Conservation (phyloP, 2,113 vertebrate species). For the Sinocyclocheilus grahami region DNA sequence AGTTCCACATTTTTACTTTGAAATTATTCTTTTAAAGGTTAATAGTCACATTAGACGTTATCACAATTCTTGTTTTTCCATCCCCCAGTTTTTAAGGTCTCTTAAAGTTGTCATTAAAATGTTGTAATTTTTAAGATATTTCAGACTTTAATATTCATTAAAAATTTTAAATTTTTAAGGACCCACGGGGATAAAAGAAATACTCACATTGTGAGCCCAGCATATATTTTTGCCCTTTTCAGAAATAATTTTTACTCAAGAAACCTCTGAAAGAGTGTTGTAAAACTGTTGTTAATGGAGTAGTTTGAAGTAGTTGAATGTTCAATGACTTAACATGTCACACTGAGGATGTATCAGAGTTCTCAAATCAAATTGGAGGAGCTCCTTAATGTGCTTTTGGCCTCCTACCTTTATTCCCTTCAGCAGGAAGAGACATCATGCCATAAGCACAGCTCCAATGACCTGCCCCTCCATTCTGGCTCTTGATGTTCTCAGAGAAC, state of each 20-base stretch:
- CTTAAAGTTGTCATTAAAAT: no score
- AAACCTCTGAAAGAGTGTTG: background rate
- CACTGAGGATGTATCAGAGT: background rate
- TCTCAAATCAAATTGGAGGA: background rate
- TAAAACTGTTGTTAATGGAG: background rate
- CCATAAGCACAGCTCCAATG: background rate
- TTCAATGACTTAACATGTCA: background rate
- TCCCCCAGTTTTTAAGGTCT: no score
- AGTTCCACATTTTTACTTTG: no score
- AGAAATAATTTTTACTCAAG: background rate
- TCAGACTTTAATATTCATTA: no score
- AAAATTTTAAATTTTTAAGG: no score
- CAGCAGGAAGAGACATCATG: background rate
- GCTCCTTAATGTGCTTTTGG: background rate
- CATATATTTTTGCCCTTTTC: background rate
- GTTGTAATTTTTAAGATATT: no score
- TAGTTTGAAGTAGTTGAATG: constrained; percentile 13
- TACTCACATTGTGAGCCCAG: no score
- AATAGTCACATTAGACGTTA: no score
- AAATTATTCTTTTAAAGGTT: no score
- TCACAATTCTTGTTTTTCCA: no score
- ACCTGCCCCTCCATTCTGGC: background rate
- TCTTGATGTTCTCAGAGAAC: background rate
- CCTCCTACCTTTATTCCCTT: background rate
- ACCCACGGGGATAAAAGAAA: no score